A percentile compares a stretch with the other conserved stretches of the same genome.
Evolutionary conservation across 2,888 invertebrate genomes (phyloP).

Genomic region (Malthinus seriepunctatus): DNA sequence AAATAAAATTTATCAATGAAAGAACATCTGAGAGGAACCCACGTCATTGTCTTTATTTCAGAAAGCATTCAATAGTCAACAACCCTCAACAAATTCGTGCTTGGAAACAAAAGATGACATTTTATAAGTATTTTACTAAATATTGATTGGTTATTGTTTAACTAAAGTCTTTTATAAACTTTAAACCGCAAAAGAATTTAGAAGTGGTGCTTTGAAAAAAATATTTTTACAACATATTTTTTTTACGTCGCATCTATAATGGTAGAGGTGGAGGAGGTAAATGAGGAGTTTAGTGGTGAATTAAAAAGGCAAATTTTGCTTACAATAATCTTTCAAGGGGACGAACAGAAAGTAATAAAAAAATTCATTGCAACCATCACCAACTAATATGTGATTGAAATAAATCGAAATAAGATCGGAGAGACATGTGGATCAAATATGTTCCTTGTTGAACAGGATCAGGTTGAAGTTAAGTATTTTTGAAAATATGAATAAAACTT

Average conservation of each 20-base stretch:
- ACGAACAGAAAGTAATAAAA: too few relatives aligned
- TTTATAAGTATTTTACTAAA: slow-evolving; percentile 28
- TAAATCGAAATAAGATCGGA: too few relatives aligned
- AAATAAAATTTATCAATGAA: slow-evolving; percentile 13
- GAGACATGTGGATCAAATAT: too few relatives aligned
- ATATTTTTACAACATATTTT: background rate
- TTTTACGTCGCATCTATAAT: background rate
- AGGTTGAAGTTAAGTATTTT: too few relatives aligned
- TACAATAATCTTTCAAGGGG: too few relatives aligned
- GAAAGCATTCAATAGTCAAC: slow-evolving; percentile 18
- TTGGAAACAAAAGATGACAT: slow-evolving; percentile 22
- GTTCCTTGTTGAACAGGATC: too few relatives aligned
- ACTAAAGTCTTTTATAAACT: slow-evolving; percentile 19
- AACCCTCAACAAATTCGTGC: slow-evolving; percentile 24
- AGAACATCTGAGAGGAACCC: slow-evolving; percentile 14
- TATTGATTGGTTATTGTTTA: slow-evolving; percentile 29
- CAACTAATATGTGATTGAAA: too few relatives aligned
- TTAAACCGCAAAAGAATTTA: slow-evolving; percentile 6
- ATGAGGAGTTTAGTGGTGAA: too few relatives aligned
- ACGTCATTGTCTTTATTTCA: slow-evolving; percentile 24
- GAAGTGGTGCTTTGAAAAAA: slow-evolving; percentile 6
- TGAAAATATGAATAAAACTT: too few relatives aligned
- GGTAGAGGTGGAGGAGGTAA: background rate
- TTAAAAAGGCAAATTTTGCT: too few relatives aligned
- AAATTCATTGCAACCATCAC: too few relatives aligned